Evolutionary conservation across 2,797 vertebrate species (phyloP).

Genomic region (Argya squamiceps): DNA sequence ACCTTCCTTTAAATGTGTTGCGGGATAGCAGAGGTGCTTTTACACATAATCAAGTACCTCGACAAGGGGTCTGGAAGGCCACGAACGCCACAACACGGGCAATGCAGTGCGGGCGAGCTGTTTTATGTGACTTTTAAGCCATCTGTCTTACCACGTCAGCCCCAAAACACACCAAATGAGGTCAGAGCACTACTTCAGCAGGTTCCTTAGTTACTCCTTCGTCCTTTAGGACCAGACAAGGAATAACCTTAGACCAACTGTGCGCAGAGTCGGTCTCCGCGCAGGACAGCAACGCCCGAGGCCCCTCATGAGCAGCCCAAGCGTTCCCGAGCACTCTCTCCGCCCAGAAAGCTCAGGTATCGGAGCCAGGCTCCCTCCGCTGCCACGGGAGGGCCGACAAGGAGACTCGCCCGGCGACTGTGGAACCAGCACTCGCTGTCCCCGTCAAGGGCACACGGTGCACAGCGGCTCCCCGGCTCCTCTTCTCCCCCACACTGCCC

Average conservation of each 20-base stretch:
- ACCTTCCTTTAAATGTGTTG: neutral
- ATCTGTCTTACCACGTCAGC: fast-evolving
- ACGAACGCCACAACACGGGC: fast-evolving
- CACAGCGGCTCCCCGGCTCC: fast-evolving
- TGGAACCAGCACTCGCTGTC: fast-evolving
- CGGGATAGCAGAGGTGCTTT: neutral
- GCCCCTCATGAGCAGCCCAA: neutral
- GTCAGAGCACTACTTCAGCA: fast-evolving
- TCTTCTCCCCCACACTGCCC: fast-evolving
- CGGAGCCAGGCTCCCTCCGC: neutral
- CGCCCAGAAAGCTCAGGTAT: fast-evolving
- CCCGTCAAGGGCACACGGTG: neutral
- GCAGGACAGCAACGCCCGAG: neutral
- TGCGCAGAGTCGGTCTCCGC: fast-evolving
- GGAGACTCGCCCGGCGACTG: neutral
- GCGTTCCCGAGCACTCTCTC: neutral
- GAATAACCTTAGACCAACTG: fast-evolving
- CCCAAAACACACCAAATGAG: fast-evolving
- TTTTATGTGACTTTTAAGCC: fast-evolving
- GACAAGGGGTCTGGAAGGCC: neutral
- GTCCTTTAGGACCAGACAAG: neutral
- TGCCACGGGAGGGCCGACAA: fast-evolving
- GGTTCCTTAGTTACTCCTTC: neutral
- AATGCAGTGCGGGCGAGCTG: fast-evolving
- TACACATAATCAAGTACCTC: neutral